A percentile compares a stretch with the other conserved stretches of the same genome.
phyloP scores from a whole-genome alignment of 2,888 invertebrate genomes.

The Crematogaster levior region DNA sequence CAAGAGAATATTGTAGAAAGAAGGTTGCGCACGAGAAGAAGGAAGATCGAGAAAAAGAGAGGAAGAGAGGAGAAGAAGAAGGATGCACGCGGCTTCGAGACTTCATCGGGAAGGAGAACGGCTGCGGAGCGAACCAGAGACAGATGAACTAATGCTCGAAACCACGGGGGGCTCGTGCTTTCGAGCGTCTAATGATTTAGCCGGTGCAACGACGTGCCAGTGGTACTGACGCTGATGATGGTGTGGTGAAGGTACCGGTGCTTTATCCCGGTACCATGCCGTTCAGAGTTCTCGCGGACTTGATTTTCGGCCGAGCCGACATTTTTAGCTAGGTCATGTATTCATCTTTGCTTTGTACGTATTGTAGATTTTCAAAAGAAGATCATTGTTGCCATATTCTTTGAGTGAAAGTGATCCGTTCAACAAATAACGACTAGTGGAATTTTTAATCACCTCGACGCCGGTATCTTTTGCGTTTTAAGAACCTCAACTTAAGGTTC shows the following conservation, averaged over 20 bases:
- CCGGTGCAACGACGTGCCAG: slow-evolving; percentile 73
- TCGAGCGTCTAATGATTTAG: slow-evolving; percentile 84
- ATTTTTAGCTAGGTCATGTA: slow-evolving; percentile 66
- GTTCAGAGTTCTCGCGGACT: slow-evolving; percentile 67
- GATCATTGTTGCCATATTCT: neutral
- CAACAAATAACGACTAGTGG: neutral
- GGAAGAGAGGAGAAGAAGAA: slow-evolving; percentile 42
- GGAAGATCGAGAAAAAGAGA: neutral
- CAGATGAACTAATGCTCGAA: slow-evolving; percentile 84
- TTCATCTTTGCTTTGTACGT: neutral
- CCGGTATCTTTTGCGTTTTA: neutral
- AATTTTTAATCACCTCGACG: neutral
- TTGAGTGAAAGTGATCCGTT: neutral
- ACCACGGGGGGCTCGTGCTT: slow-evolving; percentile 82
- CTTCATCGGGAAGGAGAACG: slow-evolving; percentile 73
- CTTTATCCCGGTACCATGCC: slow-evolving; percentile 48
- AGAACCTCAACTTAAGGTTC: neutral
- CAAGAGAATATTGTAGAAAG: slow-evolving; percentile 30
- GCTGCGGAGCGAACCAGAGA: slow-evolving; percentile 81
- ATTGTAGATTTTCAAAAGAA: neutral
- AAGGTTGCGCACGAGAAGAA: neutral
- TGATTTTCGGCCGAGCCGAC: slow-evolving; percentile 73
- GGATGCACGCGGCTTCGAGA: slow-evolving; percentile 72
- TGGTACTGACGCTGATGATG: slow-evolving; percentile 67
- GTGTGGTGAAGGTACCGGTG: slow-evolving; percentile 42